Base-by-base conservation (phyloP, 2,888 invertebrate genomes). In the Bedellia somnulentella region DNA sequence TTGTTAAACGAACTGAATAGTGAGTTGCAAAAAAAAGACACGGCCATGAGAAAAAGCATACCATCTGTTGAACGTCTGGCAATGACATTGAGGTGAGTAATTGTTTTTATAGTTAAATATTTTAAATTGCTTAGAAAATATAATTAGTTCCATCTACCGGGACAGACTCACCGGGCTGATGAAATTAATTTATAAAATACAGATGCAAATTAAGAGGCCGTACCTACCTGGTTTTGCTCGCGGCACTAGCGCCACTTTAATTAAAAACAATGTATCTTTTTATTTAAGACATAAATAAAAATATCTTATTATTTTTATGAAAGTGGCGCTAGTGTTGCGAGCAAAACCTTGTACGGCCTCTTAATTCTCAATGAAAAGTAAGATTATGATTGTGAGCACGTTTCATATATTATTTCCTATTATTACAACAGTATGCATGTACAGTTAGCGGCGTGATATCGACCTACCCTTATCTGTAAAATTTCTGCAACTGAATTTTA, bases 11-110 rank as follows among this genome's bases (percentile, higher is more conserved):
- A 31, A 34, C 34, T 34, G 34, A 34, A 34, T 23, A 34, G 32
- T 34, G 34, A 36, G 29, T 32, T 34, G 30, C 30, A 36, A 34
- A 34, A 23, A 23, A 34, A 36, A 36, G 33, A 35, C 32, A 37
- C 31, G 30, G 37, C 32, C 29, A 37, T 37, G 37, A 33, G 35
- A 37, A 35, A 37, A 35, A 35, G 35, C 35, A 37, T 37, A 32
- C 35, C 36, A 34, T 34, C 37, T 37, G 33, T 35, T 35, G 31
- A 37, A 37, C 33, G 37, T 35, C 35, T 35, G 32, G 37, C 30
- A 31, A 35, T 35, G 29, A 33, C 35, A 35, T 37, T 35, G 33
- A 37, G 36, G 36, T 36, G 36, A 36, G 31, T 36, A 36, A 33
- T 30, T 27, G 5, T 29, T 29, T 29, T 29, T 29, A 21, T 29